Conservation (phyloP, 2,113 vertebrate species). For the Gopherus flavomarginatus region DNA sequence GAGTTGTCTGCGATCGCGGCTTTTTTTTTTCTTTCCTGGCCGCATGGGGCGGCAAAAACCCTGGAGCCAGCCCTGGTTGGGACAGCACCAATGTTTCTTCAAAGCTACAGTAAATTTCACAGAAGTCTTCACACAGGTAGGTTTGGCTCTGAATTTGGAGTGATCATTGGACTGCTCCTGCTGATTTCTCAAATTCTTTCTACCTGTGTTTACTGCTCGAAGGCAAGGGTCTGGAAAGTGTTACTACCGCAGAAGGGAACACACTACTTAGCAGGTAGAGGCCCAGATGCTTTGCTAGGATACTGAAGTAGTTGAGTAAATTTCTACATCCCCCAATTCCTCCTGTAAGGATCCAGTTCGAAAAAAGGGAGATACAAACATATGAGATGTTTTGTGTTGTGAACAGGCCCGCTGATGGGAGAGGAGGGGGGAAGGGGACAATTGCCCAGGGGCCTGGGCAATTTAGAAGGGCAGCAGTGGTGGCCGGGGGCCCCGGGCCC, state of each 20-base stretch:
- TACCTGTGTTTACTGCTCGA: neutral
- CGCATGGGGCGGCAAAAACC: too few relatives aligned
- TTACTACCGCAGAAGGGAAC: slow-evolving; percentile 19
- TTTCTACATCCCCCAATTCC: slow-evolving; percentile 27
- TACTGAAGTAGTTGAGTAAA: neutral
- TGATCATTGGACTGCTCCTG: neutral
- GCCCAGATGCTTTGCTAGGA: neutral
- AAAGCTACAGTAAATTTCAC: neutral
- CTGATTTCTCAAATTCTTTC: neutral
- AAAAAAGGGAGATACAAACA: neutral
- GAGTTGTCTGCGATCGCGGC: too few relatives aligned
- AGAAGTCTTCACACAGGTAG: neutral
- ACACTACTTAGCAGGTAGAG: slow-evolving; percentile 21
- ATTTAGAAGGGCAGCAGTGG: too few relatives aligned
- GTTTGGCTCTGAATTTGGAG: neutral
- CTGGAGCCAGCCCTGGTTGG: neutral
- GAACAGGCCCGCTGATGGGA: neutral
- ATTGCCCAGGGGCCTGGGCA: too few relatives aligned
- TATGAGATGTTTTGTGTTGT: slow-evolving; percentile 9
- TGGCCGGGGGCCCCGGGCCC: too few relatives aligned
- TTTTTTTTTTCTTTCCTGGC: too few relatives aligned
- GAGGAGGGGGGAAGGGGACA: too few relatives aligned
- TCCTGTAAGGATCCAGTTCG: neutral
- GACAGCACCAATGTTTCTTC: slow-evolving; percentile 17
- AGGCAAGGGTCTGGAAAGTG: slow-evolving; percentile 9